phyloP scores from a whole-genome alignment of 2,797 vertebrate genomes.

The Gallinago solitaria region DNA sequence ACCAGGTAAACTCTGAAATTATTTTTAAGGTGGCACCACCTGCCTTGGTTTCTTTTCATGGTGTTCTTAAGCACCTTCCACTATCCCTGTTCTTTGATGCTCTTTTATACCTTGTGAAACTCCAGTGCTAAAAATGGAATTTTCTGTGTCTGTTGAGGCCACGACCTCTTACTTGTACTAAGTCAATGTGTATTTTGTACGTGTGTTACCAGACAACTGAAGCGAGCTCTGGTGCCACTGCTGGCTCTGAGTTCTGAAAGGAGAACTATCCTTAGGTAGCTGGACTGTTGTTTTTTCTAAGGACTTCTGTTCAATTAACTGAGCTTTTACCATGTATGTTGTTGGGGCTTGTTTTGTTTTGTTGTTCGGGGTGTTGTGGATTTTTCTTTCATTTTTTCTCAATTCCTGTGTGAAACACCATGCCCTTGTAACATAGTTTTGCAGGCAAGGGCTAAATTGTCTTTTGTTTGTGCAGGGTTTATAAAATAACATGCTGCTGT shows the following conservation, averaged over 20 bases:
- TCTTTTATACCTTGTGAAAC: neutral
- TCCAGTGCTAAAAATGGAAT: slow-evolving; percentile 43
- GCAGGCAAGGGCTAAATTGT: slow-evolving; percentile 1
- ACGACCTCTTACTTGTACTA: neutral
- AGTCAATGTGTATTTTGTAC: neutral
- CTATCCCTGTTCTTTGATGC: neutral
- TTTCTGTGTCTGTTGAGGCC: neutral
- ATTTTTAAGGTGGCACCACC: neutral
- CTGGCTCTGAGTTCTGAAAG: neutral
- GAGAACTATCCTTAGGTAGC: neutral
- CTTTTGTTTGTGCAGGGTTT: slow-evolving; percentile 30
- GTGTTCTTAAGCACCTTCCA: slow-evolving; percentile 12
- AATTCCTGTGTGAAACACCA: neutral
- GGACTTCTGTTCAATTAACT: neutral
- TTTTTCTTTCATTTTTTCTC: neutral
- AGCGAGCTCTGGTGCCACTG: neutral
- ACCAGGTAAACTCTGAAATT: neutral
- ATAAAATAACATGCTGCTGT: slow-evolving; percentile 17
- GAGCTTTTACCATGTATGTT: neutral
- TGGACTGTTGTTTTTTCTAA: neutral
- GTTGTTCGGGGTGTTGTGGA: neutral
- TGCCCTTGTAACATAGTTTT: neutral
- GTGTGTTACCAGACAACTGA: neutral
- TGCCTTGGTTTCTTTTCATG: neutral
- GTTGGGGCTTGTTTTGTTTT: neutral